Evolutionary conservation across 2,888 invertebrate genomes (phyloP).

Genomic region (Frankliniella fusca): DNA sequence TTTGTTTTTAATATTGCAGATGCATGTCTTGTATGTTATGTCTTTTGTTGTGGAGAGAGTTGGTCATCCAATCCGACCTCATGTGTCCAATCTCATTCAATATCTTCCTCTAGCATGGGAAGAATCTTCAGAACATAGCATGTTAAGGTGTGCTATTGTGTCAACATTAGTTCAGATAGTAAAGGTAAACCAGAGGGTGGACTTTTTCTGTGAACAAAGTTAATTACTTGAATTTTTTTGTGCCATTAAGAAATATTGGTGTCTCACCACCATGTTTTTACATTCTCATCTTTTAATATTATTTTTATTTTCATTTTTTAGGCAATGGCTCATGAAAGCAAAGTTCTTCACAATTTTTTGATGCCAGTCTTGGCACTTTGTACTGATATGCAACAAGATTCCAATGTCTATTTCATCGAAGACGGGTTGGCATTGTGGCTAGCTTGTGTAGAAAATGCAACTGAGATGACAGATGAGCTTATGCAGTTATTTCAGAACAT

Average conservation of each 20-base stretch:
- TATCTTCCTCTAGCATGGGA: slow-evolving; percentile 87
- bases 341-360: slow-evolving; percentile 52
- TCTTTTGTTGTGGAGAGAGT: slow-evolving; percentile 85
- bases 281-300: slow-evolving; percentile 5
- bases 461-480: slow-evolving; percentile 47
- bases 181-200: too few species aligned
- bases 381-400: slow-evolving; percentile 71
- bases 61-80: slow-evolving; percentile 67
- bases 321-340: slow-evolving; percentile 52
- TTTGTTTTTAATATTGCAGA: slow-evolving; percentile 58
- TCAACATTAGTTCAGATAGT: slow-evolving; percentile 81
- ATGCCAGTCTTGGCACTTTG: slow-evolving; percentile 64
- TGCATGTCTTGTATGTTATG: slow-evolving; percentile 86
- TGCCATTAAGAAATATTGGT: too few species aligned
- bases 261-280: not conserved
- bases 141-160: slow-evolving; percentile 87
- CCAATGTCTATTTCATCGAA: slow-evolving; percentile 85
- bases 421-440: slow-evolving; percentile 90
- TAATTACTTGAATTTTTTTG: too few species aligned
- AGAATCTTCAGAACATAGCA: slow-evolving; percentile 79
- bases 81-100: slow-evolving; percentile 65
- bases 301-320: slow-evolving; percentile 38
- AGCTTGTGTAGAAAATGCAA: slow-evolving; percentile 46
- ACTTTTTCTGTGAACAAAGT: too few species aligned
- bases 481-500: slow-evolving; percentile 71